Conservation (phyloP, 2,888 invertebrate genomes). For the Napeogenes sylphis region DNA sequence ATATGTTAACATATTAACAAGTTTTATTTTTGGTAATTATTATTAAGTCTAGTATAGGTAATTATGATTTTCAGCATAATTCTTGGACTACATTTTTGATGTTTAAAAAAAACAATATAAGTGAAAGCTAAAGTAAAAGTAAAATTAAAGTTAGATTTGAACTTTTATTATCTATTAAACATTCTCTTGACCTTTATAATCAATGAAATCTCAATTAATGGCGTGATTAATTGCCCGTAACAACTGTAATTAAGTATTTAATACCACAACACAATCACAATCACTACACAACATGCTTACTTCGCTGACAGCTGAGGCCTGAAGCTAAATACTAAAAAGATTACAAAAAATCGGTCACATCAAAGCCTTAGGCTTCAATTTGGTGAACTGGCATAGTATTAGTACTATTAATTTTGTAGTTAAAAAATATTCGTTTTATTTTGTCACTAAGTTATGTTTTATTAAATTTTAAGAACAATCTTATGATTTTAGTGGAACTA, state of each 20-base stretch:
- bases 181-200: constrained; percentile 31
- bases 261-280: constrained; percentile 41
- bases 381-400: not conserved
- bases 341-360: constrained; percentile 42
- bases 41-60: too few relatives aligned
- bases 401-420: not conserved
- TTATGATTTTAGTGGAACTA: too few relatives aligned
- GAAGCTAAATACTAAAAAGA: constrained; percentile 45
- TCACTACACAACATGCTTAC: constrained; percentile 34
- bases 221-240: constrained; percentile 57
- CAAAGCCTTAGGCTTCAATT: constrained; percentile 24
- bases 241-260: constrained; percentile 61
- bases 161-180: not conserved
- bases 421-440: too few relatives aligned
- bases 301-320: constrained; percentile 45
- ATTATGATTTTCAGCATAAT: too few relatives aligned
- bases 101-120: not conserved
- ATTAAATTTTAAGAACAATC: too few relatives aligned
- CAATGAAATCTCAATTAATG: constrained; percentile 57
- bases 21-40: too few relatives aligned
- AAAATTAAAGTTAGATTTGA: not conserved
- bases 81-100: too few relatives aligned
- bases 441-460: too few relatives aligned
- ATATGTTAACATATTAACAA: not conserved
- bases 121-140: not conserved